Percentiles rank a stretch among this genome's conserved stretches.
phyloP scores from a whole-genome alignment of 2,888 invertebrate genomes.

The Nephrotoma appendiculata region DNA sequence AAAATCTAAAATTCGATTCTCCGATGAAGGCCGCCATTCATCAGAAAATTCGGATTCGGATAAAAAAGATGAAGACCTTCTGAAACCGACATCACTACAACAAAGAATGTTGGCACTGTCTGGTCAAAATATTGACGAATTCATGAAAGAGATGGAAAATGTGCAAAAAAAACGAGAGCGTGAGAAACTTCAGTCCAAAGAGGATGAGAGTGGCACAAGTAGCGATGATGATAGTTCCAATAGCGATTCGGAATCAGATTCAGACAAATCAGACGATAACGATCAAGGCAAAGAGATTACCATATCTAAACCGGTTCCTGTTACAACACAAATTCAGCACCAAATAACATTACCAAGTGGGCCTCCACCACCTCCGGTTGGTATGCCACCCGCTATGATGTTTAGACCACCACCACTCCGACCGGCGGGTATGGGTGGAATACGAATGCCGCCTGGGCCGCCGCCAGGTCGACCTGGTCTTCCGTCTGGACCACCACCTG shows the following conservation, averaged over 20 bases:
- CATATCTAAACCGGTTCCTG: not conserved
- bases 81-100: conserved; percentile 62
- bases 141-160: conserved; percentile 86
- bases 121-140: conserved; percentile 82
- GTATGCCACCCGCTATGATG: conserved; percentile 35
- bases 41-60: conserved; percentile 13
- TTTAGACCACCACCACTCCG: conserved; percentile 42
- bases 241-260: conserved; percentile 7
- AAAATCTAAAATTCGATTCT: conserved; percentile 44
- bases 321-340: conserved; percentile 20
- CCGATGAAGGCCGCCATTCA: conserved; percentile 37
- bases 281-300: not conserved
- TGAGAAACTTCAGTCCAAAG: conserved; percentile 37
- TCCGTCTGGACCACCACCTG: conserved; percentile 44
- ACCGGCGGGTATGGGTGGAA: conserved; percentile 32
- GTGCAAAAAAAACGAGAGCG: conserved; percentile 61
- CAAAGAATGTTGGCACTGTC: conserved; percentile 79
- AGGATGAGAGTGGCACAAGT: conserved; percentile 18
- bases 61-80: conserved; percentile 12
- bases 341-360: conserved; percentile 31
- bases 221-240: conserved; percentile 12
- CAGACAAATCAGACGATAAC: conserved; percentile 4
- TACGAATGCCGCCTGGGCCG: conserved; percentile 42
- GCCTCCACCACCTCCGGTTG: conserved; percentile 37
- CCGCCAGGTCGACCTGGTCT: conserved; percentile 41